Evolutionary conservation across 2,113 vertebrate genomes (phyloP), one percentile per base, ranked within the genome.

Genomic region (Crotalus helleri): DNA sequence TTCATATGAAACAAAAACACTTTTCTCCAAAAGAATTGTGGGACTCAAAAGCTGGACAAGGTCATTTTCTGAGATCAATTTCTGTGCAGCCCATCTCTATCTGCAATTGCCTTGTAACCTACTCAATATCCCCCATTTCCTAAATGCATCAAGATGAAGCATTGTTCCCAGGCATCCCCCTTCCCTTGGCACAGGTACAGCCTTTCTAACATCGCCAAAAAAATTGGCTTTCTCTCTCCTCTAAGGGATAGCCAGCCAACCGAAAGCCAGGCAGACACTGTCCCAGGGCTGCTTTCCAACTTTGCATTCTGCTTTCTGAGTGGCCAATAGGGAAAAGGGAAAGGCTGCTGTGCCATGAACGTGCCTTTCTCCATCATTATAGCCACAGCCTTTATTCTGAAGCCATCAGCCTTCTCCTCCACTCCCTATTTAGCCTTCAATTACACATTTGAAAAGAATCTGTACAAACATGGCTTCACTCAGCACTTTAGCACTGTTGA

Each of bases 371-470:
- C 74, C 2, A 8, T 44, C 74, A 44, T 86, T 49, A 24, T 86
- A 26, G 85, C n/a, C 49, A 21, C 51, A n/a, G 7, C 87, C 51
- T 53, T 55, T 74, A 81, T 74, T 51, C 29, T 1, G 19, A 19
- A 39, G 61, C 61, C 90, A 54, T 33, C 64, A 1, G 90, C 11
- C 33, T 39, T 51, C 49, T 24, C n/a, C 74, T 39, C 33, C 49
- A 13, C 46, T 23, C 74, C 64, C 51, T 33, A 24, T 21, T 81
- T 74, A 90, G 59, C 29, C 29, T 74, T 51, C 26, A 21, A 74
- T 90, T 33, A 33, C 49, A 61, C 89, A 90, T 29, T 74, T 90
- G 1, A 91, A 91, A 91, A 91, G 90, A 53, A 91, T 81, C 64
- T 23, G 4, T 23, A 39, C 19, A 74, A 74, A 90, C 90, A 54